Evolutionary conservation across 2,888 invertebrate genomes (phyloP), one percentile per base, ranked within the genome.

Genomic region (Cephus pygmeus): DNA sequence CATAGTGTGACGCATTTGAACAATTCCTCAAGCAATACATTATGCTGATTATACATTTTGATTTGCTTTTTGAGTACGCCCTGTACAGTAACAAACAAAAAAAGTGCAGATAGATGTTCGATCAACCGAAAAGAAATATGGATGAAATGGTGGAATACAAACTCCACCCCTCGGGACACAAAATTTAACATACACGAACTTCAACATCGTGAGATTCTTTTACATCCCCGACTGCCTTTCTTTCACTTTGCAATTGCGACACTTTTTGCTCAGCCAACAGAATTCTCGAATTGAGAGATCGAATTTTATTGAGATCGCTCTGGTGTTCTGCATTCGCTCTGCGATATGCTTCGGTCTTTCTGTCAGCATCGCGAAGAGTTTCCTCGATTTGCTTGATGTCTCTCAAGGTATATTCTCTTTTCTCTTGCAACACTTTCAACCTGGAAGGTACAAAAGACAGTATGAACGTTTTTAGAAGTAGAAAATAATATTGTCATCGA

Each of bases 381-480:
- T 82, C 84, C 75, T 91, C 88, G 6, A 91, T 76, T 69, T 83
- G 83, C 69, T 89, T 86, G 71, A 92, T 87, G 77, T 92, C 85
- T 9, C 85, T 84, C 23, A 86, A 76, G 2, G 83, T 69, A 6
- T 69, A 73, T 40, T 36, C 36, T 75, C 80, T 85, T 1, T 82
- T 80, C 69, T 80, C 82, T 34, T 79, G 79, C 9, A 88, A 79
- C n/a, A 9, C n/a, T 87, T 90, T 76, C 89, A 91, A 35, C 90
- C 92, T 84, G 92, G 78, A 84, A 92, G 12, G 6, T 15, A 12
- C 6, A 35, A 12, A 74, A n/a, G 31, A 15, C 15, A 35, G 3
- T 30, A 35, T 92, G 0, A 90, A n/a, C 6, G n/a, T 36, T 40
- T 40, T 76, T 56, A 81, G 76, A 73, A 69, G 77, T 73, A 75